Percentiles rank a stretch among this genome's conserved stretches.
Evolutionary conservation across 1,140 invertebrate genomes (phyloP).

Genomic region (Orius insidiosus): DNA sequence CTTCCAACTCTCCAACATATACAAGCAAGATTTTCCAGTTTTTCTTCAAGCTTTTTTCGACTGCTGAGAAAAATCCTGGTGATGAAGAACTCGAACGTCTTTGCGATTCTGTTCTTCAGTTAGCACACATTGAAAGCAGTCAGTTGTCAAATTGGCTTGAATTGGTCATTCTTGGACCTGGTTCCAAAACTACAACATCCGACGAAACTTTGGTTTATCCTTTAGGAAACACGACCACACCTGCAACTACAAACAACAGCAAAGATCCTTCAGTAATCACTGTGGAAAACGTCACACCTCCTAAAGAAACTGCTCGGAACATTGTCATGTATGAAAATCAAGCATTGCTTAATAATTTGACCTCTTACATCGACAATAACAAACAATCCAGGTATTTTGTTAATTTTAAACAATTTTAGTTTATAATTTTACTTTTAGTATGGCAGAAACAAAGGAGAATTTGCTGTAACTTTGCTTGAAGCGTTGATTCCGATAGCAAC

Average conservation of each 20-base stretch:
- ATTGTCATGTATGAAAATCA: slow-evolving; percentile 43
- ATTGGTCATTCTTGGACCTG: slow-evolving; percentile 43
- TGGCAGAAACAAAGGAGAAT: slow-evolving; percentile 27
- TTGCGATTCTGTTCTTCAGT: slow-evolving; percentile 44
- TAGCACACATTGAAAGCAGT: slow-evolving; percentile 43
- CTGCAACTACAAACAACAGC: slow-evolving; percentile 6
- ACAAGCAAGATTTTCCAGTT: slow-evolving; percentile 63
- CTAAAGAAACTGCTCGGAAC: slow-evolving; percentile 15
- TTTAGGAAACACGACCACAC: slow-evolving; percentile 6
- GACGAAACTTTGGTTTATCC: slow-evolving; percentile 1
- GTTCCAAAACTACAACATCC: slow-evolving; percentile 23
- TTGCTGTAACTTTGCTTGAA: slow-evolving; percentile 52
- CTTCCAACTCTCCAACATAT: slow-evolving; percentile 42
- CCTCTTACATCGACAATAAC: slow-evolving; percentile 38
- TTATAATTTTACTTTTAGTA: slow-evolving; percentile 30
- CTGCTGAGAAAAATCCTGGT: slow-evolving; percentile 32
- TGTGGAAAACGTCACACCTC: slow-evolving; percentile 1
- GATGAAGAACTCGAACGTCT: slow-evolving; percentile 48
- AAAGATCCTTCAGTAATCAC: slow-evolving; percentile 4
- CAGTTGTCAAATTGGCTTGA: slow-evolving; percentile 50
- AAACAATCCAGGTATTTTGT: background rate
- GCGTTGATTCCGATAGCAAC: slow-evolving; percentile 59
- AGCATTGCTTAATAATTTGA: slow-evolving; percentile 47
- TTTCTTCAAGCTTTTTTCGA: slow-evolving; percentile 59
- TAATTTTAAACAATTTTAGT: background rate